Evolutionary conservation across 2,797 vertebrate species (phyloP).

Genomic region (Sebastes matsubarae): DNA sequence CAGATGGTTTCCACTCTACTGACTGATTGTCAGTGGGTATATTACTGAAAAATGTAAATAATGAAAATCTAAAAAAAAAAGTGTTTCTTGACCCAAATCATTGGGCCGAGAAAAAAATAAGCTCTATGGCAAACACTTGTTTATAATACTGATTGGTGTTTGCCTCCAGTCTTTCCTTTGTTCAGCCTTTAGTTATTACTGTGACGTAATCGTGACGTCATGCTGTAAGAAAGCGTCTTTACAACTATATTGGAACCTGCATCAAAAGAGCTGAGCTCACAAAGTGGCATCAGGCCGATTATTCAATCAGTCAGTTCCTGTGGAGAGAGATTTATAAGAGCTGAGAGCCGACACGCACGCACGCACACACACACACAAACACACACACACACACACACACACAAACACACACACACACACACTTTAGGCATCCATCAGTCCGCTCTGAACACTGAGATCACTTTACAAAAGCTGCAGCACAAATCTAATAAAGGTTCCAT

Average conservation of each 20-base stretch:
- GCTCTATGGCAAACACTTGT: too few species aligned
- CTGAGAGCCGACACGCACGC: conserved; percentile 11
- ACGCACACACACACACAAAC: background rate
- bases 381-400: too few species aligned
- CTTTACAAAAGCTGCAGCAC: conserved; percentile 63
- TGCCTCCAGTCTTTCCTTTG: too few species aligned
- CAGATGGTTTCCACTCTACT: background rate
- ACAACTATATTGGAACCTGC: conserved; percentile 2
- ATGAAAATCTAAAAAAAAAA: too few species aligned
- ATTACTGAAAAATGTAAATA: background rate
- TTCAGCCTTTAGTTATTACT: too few species aligned
- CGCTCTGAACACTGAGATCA: conserved; percentile 53
- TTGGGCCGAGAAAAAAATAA: too few species aligned
- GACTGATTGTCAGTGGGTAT: background rate
- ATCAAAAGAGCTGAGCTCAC: conserved; percentile 21
- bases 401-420: background rate
- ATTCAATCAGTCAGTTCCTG: conserved; percentile 55
- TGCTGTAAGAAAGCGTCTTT: too few species aligned
- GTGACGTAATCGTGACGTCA: too few species aligned
- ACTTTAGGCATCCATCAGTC: conserved; percentile 57
- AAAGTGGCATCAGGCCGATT: conserved; percentile 45
- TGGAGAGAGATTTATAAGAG: conserved; percentile 49
- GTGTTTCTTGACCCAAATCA: too few species aligned
- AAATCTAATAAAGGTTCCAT: conserved; percentile 77
- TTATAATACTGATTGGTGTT: too few species aligned